Conservation (phyloP, 1,140 invertebrate genomes). For the Cheumatopsyche charites region DNA sequence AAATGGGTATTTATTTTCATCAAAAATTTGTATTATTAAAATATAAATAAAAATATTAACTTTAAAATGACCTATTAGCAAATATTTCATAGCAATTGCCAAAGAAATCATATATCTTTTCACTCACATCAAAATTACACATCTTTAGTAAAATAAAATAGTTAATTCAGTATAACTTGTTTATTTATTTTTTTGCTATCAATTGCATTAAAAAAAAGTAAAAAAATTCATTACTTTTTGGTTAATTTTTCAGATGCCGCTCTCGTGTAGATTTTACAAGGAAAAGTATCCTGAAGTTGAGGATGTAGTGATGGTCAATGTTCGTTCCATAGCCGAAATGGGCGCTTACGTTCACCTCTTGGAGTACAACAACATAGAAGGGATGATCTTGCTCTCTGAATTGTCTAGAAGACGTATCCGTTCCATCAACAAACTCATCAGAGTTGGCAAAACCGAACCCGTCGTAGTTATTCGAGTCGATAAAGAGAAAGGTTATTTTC, state of each 20-base stretch:
- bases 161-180: too few relatives aligned
- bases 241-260: slow-evolving; percentile 81
- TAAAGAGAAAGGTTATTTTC: slow-evolving; percentile 89
- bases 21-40: too few relatives aligned
- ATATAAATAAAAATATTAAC: too few relatives aligned
- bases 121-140: too few relatives aligned
- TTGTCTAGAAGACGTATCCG: slow-evolving; percentile 97
- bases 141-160: too few relatives aligned
- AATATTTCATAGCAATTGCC: too few relatives aligned
- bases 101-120: too few relatives aligned
- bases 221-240: too few relatives aligned
- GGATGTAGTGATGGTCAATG: slow-evolving; percentile 99
- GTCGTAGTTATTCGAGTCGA: slow-evolving; percentile 99
- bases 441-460: slow-evolving; percentile 98
- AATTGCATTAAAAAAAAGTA: too few relatives aligned
- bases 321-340: slow-evolving; percentile 98
- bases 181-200: too few relatives aligned
- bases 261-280: slow-evolving; percentile 97
- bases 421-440: slow-evolving; percentile 99
- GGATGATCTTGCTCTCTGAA: slow-evolving; percentile 95
- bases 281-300: slow-evolving; percentile 98
- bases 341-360: slow-evolving; percentile 97
- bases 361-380: slow-evolving; percentile 99
- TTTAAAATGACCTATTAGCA: too few relatives aligned
- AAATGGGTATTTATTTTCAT: too few relatives aligned